Conservation (phyloP, 1,140 invertebrate genomes). For the Pomacea maculata region DNA sequence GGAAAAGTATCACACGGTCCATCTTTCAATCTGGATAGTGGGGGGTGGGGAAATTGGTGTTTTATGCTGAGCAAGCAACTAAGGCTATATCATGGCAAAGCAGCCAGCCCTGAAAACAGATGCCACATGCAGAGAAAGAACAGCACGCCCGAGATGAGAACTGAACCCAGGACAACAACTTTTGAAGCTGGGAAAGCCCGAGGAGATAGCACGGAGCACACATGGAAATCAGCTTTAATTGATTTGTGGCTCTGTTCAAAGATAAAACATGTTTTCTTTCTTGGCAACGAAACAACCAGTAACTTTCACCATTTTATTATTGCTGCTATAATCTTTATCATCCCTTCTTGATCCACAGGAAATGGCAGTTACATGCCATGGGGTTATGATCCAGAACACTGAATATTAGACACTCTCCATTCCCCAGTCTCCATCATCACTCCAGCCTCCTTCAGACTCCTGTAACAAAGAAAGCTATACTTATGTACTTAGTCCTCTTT, state of each 20-base stretch:
- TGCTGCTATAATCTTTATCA: too few species aligned
- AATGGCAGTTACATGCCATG: too few species aligned
- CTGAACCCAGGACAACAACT: not conserved
- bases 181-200: not conserved
- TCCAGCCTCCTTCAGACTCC: conserved; percentile 14
- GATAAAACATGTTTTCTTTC: not conserved
- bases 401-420: not conserved
- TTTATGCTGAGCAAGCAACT: too few species aligned
- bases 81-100: too few species aligned
- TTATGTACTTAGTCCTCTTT: too few species aligned
- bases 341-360: not conserved
- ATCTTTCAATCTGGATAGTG: too few species aligned
- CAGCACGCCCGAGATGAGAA: too few species aligned
- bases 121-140: too few species aligned
- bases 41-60: too few species aligned
- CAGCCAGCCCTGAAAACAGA: too few species aligned
- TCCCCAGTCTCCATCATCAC: conserved; percentile 16
- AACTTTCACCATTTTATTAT: not conserved
- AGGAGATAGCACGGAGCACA: not conserved
- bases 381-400: not conserved
- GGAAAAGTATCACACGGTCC: too few species aligned
- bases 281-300: not conserved
- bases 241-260: not conserved
- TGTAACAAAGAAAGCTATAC: conserved; percentile 5
- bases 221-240: not conserved